Base-by-base conservation (phyloP, 1,140 invertebrate species). In the Drosophila parvula region DNA sequence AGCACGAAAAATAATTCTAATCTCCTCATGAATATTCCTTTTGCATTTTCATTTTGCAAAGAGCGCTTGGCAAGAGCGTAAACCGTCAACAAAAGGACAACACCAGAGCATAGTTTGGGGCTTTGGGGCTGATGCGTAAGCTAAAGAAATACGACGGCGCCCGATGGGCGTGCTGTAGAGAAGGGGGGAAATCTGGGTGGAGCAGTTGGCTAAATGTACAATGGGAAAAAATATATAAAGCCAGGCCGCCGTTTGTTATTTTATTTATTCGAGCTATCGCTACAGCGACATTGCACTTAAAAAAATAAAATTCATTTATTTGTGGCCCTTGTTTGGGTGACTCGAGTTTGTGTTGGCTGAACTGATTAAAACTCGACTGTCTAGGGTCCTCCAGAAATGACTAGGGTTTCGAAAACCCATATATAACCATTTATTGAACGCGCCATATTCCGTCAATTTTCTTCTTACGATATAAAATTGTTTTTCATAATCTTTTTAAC, bases 1-100 rank as follows among this genome's bases (percentile, higher is more conserved):
- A 90, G 89, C 63, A 85, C 71, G 80, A 86, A 91, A 91, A 90
- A 91, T 88, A 91, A 91, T 91, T 91, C 85, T 90, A 91, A 91
- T 91, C 90, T 91, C 63, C 90, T 91, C 90, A 91, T 91, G 90
- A 91, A 91, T 91, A 91, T 91, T 91, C 90, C 84, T 78, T 91
- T 83, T 80, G 69, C 84, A 88, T 88, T 88, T 88, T 88, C 86
- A 90, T 85, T 90, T 89, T 70, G 78, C 74, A 80, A 80, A 90
- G 81, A 90, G 78, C 71, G 78, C 50, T 63, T 48, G 63, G 44
- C 40, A 70, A 69, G 43, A 77, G 78, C 60, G 74, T 76, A 78
- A 82, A 78, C 67, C 79, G 80, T 79, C 79, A 90, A 76, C 81
- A 86, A 82, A 48, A 27, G 43, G 58, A 78, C 58, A 47, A 59